Conservation (phyloP, 2,113 vertebrate genomes). For the Edolisoma coerulescens region DNA sequence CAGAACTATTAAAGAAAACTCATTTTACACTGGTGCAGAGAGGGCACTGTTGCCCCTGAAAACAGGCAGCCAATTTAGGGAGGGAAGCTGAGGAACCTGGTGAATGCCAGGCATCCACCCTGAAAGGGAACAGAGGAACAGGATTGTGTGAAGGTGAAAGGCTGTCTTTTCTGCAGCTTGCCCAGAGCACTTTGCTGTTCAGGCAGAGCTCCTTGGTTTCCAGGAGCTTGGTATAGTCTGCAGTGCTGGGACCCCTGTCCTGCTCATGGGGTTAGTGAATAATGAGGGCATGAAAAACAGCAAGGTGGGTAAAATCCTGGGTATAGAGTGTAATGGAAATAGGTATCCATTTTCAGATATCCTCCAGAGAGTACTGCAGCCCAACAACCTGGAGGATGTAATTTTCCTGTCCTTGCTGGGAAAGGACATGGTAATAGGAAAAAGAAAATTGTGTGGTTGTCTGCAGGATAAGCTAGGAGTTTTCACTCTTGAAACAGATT, state of each 20-base stretch:
- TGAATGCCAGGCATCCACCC: neutral
- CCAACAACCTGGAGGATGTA: neutral
- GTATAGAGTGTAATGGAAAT: neutral
- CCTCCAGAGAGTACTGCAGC: neutral
- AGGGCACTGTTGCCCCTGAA: neutral
- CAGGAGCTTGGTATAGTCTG: neutral
- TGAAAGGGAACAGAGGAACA: neutral
- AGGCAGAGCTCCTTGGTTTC: neutral
- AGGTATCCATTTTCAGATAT: neutral
- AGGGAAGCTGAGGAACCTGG: neutral
- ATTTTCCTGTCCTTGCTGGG: conserved; percentile 27
- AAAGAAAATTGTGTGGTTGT: neutral
- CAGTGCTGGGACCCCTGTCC: neutral
- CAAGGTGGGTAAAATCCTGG: neutral
- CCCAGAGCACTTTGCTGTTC: neutral
- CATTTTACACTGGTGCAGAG: neutral
- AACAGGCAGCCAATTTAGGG: neutral
- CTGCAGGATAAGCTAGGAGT: neutral
- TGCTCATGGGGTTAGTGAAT: neutral
- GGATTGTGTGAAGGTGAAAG: neutral
- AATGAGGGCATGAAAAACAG: neutral
- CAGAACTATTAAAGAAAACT: neutral
- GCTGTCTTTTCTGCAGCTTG: neutral
- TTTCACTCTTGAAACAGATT: neutral
- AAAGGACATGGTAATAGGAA: neutral